Evolutionary conservation across 1,140 invertebrate species (phyloP).

Genomic region (Amyelois transitella): DNA sequence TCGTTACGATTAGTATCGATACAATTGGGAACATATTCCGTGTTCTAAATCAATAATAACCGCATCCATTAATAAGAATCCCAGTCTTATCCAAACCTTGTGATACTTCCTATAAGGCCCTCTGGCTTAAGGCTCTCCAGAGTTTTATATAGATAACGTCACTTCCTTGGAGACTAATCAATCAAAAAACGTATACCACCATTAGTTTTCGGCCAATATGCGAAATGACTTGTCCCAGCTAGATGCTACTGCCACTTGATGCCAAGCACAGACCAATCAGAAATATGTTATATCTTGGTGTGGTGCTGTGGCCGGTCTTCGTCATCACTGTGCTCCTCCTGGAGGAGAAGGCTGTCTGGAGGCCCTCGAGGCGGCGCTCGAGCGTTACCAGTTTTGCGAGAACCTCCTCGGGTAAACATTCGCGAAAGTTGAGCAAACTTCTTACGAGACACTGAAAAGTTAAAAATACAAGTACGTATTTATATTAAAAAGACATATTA

Average conservation of each 20-base stretch:
- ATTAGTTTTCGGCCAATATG: no score
- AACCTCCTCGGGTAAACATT: constrained; percentile 84
- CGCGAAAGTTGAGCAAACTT: constrained; percentile 88
- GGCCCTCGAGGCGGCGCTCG: constrained; percentile 56
- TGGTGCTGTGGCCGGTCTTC: constrained; percentile 62
- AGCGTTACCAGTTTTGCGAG: constrained; percentile 77
- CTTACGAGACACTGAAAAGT: constrained; percentile 82
- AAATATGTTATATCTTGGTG: constrained; percentile 31
- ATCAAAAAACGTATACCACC: background rate
- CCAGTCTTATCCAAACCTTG: constrained; percentile 64
- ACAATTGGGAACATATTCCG: background rate
- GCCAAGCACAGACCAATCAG: background rate
- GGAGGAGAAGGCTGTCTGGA: constrained; percentile 74
- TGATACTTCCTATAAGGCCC: constrained; percentile 46
- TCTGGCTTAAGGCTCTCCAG: constrained; percentile 4
- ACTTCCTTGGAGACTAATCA: background rate
- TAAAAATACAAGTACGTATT: no score
- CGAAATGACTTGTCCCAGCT: no score
- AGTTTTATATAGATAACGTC: background rate
- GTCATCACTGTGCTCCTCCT: constrained; percentile 78
- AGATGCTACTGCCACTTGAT: background rate
- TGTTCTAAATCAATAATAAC: constrained; percentile 2
- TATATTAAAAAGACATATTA: no score
- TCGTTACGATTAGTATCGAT: background rate
- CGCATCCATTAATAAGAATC: constrained; percentile 39